Evolutionary conservation across 2,113 vertebrate genomes (phyloP), one percentile per base, ranked within the genome.

Genomic region (Eolophus roseicapilla): DNA sequence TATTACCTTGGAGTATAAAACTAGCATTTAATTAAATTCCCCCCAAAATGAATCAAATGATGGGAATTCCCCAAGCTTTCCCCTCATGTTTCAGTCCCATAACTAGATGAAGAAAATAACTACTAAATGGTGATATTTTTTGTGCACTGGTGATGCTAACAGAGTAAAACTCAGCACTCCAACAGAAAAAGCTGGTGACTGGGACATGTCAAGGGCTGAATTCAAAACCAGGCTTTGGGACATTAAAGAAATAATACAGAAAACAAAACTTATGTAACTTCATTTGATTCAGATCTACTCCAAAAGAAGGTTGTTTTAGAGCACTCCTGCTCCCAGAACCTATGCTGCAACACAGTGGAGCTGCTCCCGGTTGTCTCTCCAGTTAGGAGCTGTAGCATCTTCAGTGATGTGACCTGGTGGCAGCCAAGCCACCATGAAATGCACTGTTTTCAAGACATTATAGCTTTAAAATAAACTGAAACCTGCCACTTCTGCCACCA

Each of bases 1-100:
- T 59, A 94, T 94, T 96, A 95, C 97, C 97, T 96, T 57, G 5
- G 97, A 97, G 97, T 82, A 97, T 97, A 95, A 97, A 97, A 96
- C 82, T 83, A 97, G 65, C 78, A 95, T 96, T 98, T 98, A 97
- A 98, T 98, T 98, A 97, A 97, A 97, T 95, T 94, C 43, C 19
- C 31, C 82, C 69, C 8, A 96, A 97, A 97, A 94, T 86, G 90
- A 97, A 97, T 96, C 93, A 97, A 95, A 95, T 81, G 11, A 94
- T 97, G 79, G 83, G 43, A 96, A 97, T 98, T 98, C 96, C 96
- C 97, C 86, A 96, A 82, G 95, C 95, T 94, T 96, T 65, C 29
- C 74, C 90, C 94, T 97, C 86, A 81, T 27, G 76, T 49, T 95
- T 90, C 67, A 86, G 77, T 96, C 77, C 91, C 78, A 70, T 74